Evolutionary conservation across 2,888 invertebrate species (phyloP).

Genomic region (Elegia similella): DNA sequence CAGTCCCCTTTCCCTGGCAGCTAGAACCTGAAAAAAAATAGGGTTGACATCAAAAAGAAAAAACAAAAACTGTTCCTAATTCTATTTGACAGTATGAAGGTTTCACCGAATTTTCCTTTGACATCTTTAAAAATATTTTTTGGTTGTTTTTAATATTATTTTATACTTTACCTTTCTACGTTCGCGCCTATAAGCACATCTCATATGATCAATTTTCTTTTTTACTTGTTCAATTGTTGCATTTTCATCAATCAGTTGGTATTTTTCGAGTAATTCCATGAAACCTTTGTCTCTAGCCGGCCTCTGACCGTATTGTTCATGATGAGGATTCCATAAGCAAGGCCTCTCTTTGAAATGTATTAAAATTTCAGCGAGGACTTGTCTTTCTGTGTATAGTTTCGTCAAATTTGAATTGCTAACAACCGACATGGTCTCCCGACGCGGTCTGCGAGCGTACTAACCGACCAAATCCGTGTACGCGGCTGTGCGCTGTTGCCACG

Average conservation of each 20-base stretch:
- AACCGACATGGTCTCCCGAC: background rate
- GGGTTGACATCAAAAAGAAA: background rate
- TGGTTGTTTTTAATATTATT: too few relatives aligned
- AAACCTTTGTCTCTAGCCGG: slow-evolving; percentile 25
- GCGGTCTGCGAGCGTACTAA: slow-evolving; percentile 7
- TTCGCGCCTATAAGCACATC: slow-evolving; percentile 34
- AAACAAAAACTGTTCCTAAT: too few relatives aligned
- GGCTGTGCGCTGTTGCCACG: slow-evolving; percentile 3
- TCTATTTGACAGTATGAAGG: background rate
- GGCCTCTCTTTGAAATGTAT: slow-evolving; percentile 28
- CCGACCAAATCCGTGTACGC: background rate
- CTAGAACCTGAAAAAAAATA: background rate
- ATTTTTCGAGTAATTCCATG: slow-evolving; percentile 28
- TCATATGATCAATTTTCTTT: slow-evolving; percentile 38
- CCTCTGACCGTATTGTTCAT: slow-evolving; percentile 27
- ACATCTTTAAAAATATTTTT: background rate
- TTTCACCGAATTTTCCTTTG: background rate
- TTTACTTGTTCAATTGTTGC: slow-evolving; percentile 24
- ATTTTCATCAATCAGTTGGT: slow-evolving; percentile 9
- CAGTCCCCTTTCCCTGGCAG: background rate
- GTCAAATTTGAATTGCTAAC: background rate
- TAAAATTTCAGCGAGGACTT: background rate
- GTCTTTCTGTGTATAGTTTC: background rate
- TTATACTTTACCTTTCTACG: slow-evolving; percentile 30
- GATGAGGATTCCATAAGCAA: slow-evolving; percentile 34